Percentiles rank a stretch among this genome's conserved stretches.
These are phyloP conservation scores for Camarhynchus parvulus DNA, from an alignment of 2,113 vertebrate genomes.

Conservation along the genomic window DNA sequence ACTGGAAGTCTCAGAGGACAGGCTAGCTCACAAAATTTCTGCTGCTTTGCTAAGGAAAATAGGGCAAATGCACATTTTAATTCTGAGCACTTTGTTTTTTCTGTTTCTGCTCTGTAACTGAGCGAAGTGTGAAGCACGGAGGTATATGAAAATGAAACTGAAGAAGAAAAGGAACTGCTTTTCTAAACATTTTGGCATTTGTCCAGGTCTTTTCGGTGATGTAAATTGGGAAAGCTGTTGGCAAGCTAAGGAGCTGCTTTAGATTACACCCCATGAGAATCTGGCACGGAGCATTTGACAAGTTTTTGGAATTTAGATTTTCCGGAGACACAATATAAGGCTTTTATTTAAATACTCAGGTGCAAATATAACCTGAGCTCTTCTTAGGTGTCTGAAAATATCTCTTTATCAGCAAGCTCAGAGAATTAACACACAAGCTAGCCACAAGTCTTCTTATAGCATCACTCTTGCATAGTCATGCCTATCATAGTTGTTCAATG, in stretches of 20 bases:
- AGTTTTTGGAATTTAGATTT: slow-evolving; percentile 27
- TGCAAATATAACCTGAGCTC: neutral
- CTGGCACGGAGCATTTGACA: neutral
- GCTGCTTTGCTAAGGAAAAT: slow-evolving; percentile 8
- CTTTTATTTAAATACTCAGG: slow-evolving; percentile 22
- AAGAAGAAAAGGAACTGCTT: slow-evolving; percentile 28
- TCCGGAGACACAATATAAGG: neutral
- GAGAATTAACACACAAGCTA: neutral
- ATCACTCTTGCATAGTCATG: neutral
- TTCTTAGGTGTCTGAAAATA: neutral
- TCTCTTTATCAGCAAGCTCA: neutral
- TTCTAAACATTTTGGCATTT: neutral
- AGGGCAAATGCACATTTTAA: slow-evolving; percentile 32
- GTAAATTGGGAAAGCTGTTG: slow-evolving; percentile 6
- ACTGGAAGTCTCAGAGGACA: slow-evolving; percentile 24
- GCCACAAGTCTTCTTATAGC: neutral
- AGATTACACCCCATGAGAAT: slow-evolving; percentile 26
- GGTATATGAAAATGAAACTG: neutral
- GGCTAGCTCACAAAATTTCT: slow-evolving; percentile 6
- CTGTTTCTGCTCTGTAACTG: neutral
- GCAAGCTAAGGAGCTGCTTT: neutral
- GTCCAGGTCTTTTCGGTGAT: slow-evolving; percentile 9
- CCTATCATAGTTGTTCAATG: neutral
- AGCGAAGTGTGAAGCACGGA: neutral
- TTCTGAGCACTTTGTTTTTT: slow-evolving; percentile 23